Evolutionary conservation across 2,797 vertebrate genomes (phyloP).

Genomic region (Acanthopagrus latus): DNA sequence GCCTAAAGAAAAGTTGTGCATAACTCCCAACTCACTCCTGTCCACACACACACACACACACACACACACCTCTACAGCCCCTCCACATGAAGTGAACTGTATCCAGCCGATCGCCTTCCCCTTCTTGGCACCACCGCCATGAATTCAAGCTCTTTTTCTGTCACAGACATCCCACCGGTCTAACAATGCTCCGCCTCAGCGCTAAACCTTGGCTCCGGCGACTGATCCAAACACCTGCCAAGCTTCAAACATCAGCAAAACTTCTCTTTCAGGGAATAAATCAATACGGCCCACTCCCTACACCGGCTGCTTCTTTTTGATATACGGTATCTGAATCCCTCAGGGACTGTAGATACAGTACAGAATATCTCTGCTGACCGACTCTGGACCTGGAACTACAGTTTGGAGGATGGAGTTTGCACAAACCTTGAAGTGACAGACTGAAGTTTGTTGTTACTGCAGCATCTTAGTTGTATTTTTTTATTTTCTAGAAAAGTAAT

Average conservation of each 20-base stretch:
- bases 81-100: not conserved
- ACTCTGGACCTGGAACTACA: not conserved
- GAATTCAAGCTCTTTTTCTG: conserved; percentile 1
- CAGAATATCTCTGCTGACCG: not conserved
- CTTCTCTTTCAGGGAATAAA: conserved; percentile 37
- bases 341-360: not conserved
- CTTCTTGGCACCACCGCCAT: not conserved
- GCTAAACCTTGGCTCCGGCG: conserved; percentile 19
- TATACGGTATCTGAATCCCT: conserved; percentile 13
- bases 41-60: not conserved
- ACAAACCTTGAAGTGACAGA: not conserved
- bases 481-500: not conserved
- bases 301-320: conserved; percentile 20
- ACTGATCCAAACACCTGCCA: conserved; percentile 16
- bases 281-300: conserved; percentile 20
- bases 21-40: not conserved
- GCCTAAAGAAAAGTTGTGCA: too few relatives aligned
- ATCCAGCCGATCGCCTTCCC: conserved; percentile 6
- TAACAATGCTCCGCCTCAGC: not conserved
- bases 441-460: not conserved
- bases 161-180: conserved; percentile 11
- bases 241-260: conserved; percentile 27
- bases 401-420: not conserved
- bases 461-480: not conserved
- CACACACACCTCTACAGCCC: not conserved